Evolutionary conservation across 2,797 vertebrate species (phyloP).

Genomic region (Chaunax sp.): DNA sequence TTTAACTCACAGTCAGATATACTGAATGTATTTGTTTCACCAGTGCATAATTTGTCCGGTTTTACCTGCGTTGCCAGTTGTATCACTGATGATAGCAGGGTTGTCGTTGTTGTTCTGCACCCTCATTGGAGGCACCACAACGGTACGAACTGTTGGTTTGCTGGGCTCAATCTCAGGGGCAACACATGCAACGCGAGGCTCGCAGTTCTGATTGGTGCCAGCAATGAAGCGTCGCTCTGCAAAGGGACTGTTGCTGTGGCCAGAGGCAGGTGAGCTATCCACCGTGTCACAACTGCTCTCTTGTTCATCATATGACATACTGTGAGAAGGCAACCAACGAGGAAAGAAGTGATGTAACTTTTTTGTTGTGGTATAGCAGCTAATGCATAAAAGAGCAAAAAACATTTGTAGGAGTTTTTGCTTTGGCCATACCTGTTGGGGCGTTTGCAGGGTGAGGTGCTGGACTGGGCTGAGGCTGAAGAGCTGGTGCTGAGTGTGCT

Average conservation of each 20-base stretch:
- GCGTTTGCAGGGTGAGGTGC: slow-evolving; percentile 94
- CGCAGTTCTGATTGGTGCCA: slow-evolving; percentile 87
- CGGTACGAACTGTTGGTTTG: slow-evolving; percentile 90
- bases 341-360: not conserved
- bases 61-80: slow-evolving; percentile 87
- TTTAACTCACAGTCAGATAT: slow-evolving; percentile 2
- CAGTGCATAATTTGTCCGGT: not conserved
- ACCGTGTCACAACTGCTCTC: slow-evolving; percentile 97
- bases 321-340: slow-evolving; percentile 60
- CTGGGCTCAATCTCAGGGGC: slow-evolving; percentile 84
- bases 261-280: slow-evolving; percentile 91
- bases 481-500: slow-evolving; percentile 97
- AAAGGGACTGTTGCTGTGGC: slow-evolving; percentile 89
- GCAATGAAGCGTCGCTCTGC: slow-evolving; percentile 87
- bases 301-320: slow-evolving; percentile 97
- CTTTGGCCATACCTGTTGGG: slow-evolving; percentile 88
- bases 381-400: not conserved
- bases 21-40: not conserved
- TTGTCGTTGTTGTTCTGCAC: slow-evolving; percentile 87
- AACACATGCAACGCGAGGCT: slow-evolving; percentile 80
- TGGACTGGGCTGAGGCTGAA: slow-evolving; percentile 90
- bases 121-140: slow-evolving; percentile 93
- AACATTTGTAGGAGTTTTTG: not conserved
- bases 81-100: slow-evolving; percentile 79
- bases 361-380: not conserved